phyloP scores from a whole-genome alignment of 2,797 vertebrate genomes.

The Zalophus californianus region DNA sequence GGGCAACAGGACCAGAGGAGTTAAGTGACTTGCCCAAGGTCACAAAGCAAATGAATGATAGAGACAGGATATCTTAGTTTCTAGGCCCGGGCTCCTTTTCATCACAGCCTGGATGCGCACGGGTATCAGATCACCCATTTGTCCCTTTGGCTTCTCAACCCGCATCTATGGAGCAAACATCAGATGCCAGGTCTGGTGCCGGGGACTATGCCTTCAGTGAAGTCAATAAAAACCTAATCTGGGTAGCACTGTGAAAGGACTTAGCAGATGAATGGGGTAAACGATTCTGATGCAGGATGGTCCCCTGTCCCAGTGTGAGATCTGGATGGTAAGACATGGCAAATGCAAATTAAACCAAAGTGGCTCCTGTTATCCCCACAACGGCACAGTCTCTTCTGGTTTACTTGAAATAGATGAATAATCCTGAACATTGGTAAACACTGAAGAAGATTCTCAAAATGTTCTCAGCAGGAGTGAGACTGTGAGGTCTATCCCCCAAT shows the following conservation, averaged over 20 bases:
- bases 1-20: not conserved
- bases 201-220: not conserved
- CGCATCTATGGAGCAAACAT: not conserved
- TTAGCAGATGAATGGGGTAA: not conserved
- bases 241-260: not conserved
- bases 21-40: not conserved
- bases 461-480: not conserved
- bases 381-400: not conserved
- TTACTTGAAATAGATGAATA: slow-evolving; percentile 5
- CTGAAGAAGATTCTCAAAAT: not conserved
- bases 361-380: not conserved
- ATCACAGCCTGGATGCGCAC: not conserved
- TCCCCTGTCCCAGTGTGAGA: not conserved
- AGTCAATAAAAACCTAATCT: not conserved
- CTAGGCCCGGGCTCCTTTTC: not conserved
- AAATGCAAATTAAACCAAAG: not conserved
- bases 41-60: not conserved
- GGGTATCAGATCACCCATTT: not conserved
- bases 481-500: not conserved
- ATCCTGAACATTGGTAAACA: not conserved
- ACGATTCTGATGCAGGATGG: not conserved
- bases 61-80: not conserved
- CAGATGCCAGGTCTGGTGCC: not conserved
- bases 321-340: not conserved
- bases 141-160: not conserved